A percentile compares a stretch with the other conserved stretches of the same genome.
phyloP scores from a whole-genome alignment of 2,888 invertebrate genomes.

The Harpagoxenus sublaevis region DNA sequence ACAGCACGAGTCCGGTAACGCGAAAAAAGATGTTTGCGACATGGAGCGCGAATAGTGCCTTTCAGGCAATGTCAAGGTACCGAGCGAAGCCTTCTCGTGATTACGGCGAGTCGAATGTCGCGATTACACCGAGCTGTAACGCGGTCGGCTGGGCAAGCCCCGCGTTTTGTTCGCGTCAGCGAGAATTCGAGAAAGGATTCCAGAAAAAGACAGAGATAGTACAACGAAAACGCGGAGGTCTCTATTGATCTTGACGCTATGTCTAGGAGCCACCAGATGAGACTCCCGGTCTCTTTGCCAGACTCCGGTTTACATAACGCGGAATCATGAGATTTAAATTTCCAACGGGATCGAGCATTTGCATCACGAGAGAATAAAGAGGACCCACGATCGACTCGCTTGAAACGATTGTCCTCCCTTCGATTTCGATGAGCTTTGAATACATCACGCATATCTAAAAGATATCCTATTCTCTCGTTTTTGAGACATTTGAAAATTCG shows the following conservation, averaged over 20 bases:
- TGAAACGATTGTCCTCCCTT: neutral
- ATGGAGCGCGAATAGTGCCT: neutral
- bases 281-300: neutral
- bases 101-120: conserved; percentile 41
- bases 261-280: neutral
- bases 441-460: neutral
- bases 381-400: neutral
- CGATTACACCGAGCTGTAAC: conserved; percentile 6
- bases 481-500: neutral
- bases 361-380: neutral
- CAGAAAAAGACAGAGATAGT: conserved; percentile 4
- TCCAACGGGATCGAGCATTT: neutral
- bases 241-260: conserved; percentile 49
- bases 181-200: conserved; percentile 9
- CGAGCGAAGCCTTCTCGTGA: conserved; percentile 36
- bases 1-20: neutral
- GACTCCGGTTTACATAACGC: conserved; percentile 36
- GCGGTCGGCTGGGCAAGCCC: neutral
- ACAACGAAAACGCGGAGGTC: conserved; percentile 15
- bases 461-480: neutral
- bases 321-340: conserved; percentile 13
- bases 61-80: conserved; percentile 57
- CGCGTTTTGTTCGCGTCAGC: neutral
- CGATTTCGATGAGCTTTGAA: neutral
- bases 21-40: neutral